These are phyloP conservation scores for Rhopalosiphum nymphaeae DNA, from an alignment of 2,888 invertebrate species.

Conservation along the genomic window DNA sequence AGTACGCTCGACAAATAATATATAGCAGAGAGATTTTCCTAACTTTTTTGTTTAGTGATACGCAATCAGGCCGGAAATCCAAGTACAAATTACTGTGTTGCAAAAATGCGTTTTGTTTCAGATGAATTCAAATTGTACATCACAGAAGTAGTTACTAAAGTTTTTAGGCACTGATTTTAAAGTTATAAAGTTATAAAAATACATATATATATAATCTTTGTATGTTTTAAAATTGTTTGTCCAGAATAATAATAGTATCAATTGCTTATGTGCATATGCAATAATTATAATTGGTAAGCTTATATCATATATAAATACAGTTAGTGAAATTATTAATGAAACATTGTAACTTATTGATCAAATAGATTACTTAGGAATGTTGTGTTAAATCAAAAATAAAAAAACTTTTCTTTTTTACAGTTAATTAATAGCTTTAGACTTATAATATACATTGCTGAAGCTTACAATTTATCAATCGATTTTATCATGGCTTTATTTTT, in stretches of 20 bases:
- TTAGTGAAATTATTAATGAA: not conserved
- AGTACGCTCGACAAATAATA: no score
- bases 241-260: not conserved
- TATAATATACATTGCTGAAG: not conserved
- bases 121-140: not conserved
- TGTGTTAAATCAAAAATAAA: not conserved
- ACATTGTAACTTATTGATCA: not conserved
- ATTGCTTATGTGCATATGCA: fast-evolving
- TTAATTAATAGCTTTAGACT: not conserved
- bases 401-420: not conserved
- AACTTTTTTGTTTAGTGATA: not conserved
- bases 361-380: not conserved
- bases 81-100: not conserved
- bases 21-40: no score
- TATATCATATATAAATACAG: not conserved
- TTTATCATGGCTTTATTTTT: not conserved
- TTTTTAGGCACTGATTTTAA: not conserved
- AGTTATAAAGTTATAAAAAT: not conserved
- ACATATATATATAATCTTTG: not conserved
- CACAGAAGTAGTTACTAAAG: not conserved
- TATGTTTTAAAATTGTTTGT: not conserved
- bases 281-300: not conserved
- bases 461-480: not conserved
- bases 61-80: not conserved
- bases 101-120: not conserved